These are phyloP conservation scores for Venusia cambrica DNA, from an alignment of 2,888 invertebrate species.

Conservation along the genomic window DNA sequence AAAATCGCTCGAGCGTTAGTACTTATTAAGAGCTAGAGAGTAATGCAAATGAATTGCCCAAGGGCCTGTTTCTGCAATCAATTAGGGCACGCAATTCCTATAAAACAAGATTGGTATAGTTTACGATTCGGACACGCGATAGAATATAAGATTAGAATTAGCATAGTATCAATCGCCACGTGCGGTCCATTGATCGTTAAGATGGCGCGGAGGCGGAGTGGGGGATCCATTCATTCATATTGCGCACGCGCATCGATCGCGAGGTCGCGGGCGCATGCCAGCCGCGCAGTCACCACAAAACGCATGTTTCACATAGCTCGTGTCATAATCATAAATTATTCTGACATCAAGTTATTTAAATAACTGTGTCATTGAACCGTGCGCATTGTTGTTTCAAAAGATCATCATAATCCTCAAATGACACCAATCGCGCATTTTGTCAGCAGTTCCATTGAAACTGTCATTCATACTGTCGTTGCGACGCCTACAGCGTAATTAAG, in stretches of 20 bases:
- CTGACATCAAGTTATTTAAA: conserved; percentile 42
- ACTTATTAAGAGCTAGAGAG: neutral
- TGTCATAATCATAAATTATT: conserved; percentile 57
- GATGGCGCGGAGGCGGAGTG: conserved; percentile 43
- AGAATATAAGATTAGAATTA: conserved; percentile 33
- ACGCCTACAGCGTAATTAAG: conserved; percentile 50
- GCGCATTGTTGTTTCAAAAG: conserved; percentile 45
- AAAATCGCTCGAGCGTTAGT: too few relatives aligned
- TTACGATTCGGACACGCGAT: conserved; percentile 17
- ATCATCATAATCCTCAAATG: conserved; percentile 43
- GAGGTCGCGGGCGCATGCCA: conserved; percentile 43
- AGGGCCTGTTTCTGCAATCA: neutral
- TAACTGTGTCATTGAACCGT: conserved; percentile 52
- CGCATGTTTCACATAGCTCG: conserved; percentile 45
- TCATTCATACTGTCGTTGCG: conserved; percentile 45
- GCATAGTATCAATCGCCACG: conserved; percentile 61
- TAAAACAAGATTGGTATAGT: conserved; percentile 13
- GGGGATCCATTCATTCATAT: conserved; percentile 69
- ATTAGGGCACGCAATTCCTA: conserved; percentile 4
- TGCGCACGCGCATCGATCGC: conserved; percentile 58
- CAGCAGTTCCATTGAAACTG: conserved; percentile 45
- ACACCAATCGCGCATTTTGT: conserved; percentile 40
- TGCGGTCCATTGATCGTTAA: conserved; percentile 66
- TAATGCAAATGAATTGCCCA: neutral
- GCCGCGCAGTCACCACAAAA: conserved; percentile 42